phyloP scores from a whole-genome alignment of 1,140 invertebrate genomes.

The Babylonia areolata region DNA sequence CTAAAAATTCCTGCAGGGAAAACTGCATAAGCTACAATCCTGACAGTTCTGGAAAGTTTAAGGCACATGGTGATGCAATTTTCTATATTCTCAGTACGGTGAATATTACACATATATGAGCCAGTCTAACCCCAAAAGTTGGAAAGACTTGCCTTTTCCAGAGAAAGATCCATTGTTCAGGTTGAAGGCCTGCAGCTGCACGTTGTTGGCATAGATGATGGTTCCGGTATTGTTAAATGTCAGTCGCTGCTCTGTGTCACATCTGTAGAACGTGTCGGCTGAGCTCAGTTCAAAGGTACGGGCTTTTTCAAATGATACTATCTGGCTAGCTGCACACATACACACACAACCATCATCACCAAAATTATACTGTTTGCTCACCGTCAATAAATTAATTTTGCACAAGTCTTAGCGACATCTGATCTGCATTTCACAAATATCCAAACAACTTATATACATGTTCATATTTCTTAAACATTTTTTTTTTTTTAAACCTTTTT shows the following conservation, averaged over 20 bases:
- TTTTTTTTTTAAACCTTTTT: no score
- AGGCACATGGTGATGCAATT: neutral
- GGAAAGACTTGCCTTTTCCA: slow-evolving; percentile 10
- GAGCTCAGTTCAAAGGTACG: neutral
- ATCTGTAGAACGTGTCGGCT: slow-evolving; percentile 18
- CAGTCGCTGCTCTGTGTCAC: neutral
- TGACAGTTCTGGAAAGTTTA: no score
- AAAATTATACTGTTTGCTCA: no score
- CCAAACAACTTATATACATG: no score
- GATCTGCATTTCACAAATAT: no score
- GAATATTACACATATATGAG: neutral
- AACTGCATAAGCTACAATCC: no score
- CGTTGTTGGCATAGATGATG: slow-evolving; percentile 1
- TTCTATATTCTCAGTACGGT: neutral
- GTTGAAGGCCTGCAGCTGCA: slow-evolving; percentile 37
- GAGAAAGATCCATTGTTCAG: slow-evolving; percentile 23
- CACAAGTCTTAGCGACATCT: no score
- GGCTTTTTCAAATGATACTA: neutral
- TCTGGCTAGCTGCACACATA: slow-evolving; percentile 4
- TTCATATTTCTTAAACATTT: no score
- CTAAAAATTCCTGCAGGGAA: no score
- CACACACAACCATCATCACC: neutral
- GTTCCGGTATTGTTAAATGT: neutral
- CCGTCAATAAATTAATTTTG: no score
- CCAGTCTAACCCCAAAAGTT: neutral